Base-by-base conservation (phyloP, 2,113 vertebrate species). In the Tragulus kanchil region DNA sequence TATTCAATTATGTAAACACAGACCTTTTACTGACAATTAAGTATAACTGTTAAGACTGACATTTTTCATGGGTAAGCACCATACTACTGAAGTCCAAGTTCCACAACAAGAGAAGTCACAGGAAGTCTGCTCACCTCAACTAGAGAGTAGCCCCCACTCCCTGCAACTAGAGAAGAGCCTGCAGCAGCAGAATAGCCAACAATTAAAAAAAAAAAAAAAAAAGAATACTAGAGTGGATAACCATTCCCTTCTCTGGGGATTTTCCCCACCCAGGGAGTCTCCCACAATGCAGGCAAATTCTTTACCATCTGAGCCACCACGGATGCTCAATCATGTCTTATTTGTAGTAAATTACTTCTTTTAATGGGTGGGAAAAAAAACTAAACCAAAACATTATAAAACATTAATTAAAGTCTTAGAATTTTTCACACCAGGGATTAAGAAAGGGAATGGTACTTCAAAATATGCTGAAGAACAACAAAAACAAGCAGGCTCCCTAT, bases 311-410 rank as follows among this genome's bases (percentile, higher is more conserved):
- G 42, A 73, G 69, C 42, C 21, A 25, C 21, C 21, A 73, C 11
- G 25, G 42, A 73, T 45, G 42, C 69, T 42, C 69, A 31, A 31
- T 50, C 58, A 83, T 6, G 31, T n/a, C 48, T 94, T 62, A 94
- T 67, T 73, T 81, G 6, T 42, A 89, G 21, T 48, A 89, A 87
- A 90, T 94, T 77, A 87, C 11, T 85, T 85, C 26, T 21, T 94
- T 89, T 94, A 48, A 77, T 25, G 21, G 56, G 36, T 36, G 28
- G 3, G 23, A 3, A 8, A 9, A 77, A 14, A 7, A 77, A 59
- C 59, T 71, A 92, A 92, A 89, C 14, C 48, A 89, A 96, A 96
- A 92, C 54, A 89, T 79, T 54, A 90, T 82, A 69, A 92, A 85
- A 26, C 3, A 17, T 81, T 82, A 67, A 73, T n/a, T 84, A 65